phyloP scores from a whole-genome alignment of 2,797 vertebrate species.

The Zalophus californianus region DNA sequence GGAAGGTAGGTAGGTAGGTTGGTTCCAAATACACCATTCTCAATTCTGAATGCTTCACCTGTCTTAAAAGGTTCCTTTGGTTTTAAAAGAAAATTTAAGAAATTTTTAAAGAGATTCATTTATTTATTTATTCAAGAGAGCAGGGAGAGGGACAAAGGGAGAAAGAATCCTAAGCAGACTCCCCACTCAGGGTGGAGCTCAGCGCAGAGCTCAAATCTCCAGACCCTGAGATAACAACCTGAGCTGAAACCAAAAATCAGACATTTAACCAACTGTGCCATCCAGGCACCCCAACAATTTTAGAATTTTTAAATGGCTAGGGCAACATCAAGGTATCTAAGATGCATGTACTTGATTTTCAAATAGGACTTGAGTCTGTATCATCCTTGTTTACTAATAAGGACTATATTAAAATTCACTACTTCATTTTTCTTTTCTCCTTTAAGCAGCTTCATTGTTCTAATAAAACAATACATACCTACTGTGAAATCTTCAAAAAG shows the following conservation, averaged over 20 bases:
- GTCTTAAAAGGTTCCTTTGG: not conserved
- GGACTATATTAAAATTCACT: not conserved
- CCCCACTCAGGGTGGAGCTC: not conserved
- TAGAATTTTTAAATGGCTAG: conserved; percentile 38
- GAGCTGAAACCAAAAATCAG: not conserved
- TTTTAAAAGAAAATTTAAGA: conserved; percentile 30
- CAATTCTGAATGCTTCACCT: not conserved
- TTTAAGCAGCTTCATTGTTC: conserved; percentile 41
- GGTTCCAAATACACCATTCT: not conserved
- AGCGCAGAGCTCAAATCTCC: not conserved
- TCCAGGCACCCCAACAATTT: not conserved
- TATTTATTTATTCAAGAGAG: not conserved
- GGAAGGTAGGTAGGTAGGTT: not conserved
- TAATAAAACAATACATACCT: not conserved
- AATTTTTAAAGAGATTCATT: not conserved
- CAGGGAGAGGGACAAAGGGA: not conserved
- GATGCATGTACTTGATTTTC: not conserved
- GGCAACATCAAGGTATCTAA: not conserved
- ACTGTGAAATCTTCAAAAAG: conserved; percentile 52
- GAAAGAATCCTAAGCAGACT: not conserved
- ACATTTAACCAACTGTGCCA: not conserved
- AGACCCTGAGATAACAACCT: not conserved
- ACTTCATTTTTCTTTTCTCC: not conserved
- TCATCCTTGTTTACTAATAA: not conserved
- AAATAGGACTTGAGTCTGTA: conserved; percentile 1